Percentiles rank a stretch among this genome's conserved stretches.
phyloP scores from a whole-genome alignment of 2,113 vertebrate species.

The Periophthalmodon schlosseri region DNA sequence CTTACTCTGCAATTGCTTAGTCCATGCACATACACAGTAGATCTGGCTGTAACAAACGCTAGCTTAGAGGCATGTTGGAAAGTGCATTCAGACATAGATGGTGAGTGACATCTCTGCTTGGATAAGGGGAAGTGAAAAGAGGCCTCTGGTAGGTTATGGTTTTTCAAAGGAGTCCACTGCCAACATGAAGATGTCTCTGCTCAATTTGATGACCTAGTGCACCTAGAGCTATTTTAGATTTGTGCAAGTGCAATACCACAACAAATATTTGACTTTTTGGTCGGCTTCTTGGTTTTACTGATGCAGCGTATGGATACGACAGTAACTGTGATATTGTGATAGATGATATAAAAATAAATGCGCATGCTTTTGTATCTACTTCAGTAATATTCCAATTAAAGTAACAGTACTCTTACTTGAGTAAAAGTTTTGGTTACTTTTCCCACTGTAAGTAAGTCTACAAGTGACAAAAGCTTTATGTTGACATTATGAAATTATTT shows the following conservation, averaged over 20 bases:
- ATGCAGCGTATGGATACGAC: not conserved
- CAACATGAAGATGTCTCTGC: not conserved
- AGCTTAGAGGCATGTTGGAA: conserved; percentile 6
- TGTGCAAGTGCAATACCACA: not conserved
- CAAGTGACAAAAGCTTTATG: too few relatives aligned
- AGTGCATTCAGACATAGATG: conserved; percentile 6
- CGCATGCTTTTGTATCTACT: too few relatives aligned
- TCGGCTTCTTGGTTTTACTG: not conserved
- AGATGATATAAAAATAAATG: too few relatives aligned
- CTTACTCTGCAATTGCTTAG: conserved; percentile 15
- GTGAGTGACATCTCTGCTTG: conserved; percentile 7
- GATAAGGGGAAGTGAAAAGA: conserved; percentile 1
- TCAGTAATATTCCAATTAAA: too few relatives aligned
- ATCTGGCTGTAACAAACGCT: not conserved
- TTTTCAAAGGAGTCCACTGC: not conserved
- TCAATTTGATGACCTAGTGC: not conserved
- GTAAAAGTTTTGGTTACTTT: too few relatives aligned
- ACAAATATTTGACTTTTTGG: not conserved
- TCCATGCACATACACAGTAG: conserved; percentile 8
- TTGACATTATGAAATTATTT: too few relatives aligned
- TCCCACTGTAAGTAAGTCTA: too few relatives aligned
- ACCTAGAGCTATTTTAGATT: not conserved
- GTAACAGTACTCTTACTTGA: too few relatives aligned
- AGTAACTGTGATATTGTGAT: too few relatives aligned
- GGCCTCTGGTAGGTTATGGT: not conserved